Base-by-base conservation (phyloP, 2,888 invertebrate species). In the Folsomia manolachei region DNA sequence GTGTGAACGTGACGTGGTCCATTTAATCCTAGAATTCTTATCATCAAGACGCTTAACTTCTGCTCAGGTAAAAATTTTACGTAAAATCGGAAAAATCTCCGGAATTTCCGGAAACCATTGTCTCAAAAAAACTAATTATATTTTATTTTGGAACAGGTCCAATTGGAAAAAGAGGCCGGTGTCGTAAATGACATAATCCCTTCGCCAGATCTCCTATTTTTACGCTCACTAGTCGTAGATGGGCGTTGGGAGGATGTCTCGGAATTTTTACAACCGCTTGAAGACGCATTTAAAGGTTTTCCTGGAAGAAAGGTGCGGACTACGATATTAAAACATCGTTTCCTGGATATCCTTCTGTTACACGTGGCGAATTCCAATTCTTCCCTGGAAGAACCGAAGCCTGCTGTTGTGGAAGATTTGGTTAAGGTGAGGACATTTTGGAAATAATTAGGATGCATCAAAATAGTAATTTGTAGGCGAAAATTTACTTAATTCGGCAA, bases 221-320 rank as follows among this genome's bases (percentile, higher is more conserved):
- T 97, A 23, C 88, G 97, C 21, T 96, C 97, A 85, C 89, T 97
- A 69, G 95, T 97, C 80, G 88, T 97, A 70, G 97, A 97, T 84
- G 97, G 97, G 21, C 95, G 97, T 85, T 97, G 97, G 97, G 97
- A 97, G 85, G 96, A 97, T 84, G 96, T 94, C 0, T 86, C 96
- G 74, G 96, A 97, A 83, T 97, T 97, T 84, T 92, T 97, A 74
- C 95, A 97, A 85, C 97, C 97, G 0, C 86, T 97, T 69, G 92
- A 93, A 83, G 89, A 81, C 65, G 80, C 80, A 14, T 79, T 78
- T 69, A 60, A 79, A 24, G 72, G 77, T 7, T 81, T 81, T 70
- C 80, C 80, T 2, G 80, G 80, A 25, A 79, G 77, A 69, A 79
- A 79, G 70, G 80, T 81, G 14, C 71, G 77, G 21, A 75, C 78